phyloP scores from a whole-genome alignment of 2,888 invertebrate species.

The Eristalis intricaria region DNA sequence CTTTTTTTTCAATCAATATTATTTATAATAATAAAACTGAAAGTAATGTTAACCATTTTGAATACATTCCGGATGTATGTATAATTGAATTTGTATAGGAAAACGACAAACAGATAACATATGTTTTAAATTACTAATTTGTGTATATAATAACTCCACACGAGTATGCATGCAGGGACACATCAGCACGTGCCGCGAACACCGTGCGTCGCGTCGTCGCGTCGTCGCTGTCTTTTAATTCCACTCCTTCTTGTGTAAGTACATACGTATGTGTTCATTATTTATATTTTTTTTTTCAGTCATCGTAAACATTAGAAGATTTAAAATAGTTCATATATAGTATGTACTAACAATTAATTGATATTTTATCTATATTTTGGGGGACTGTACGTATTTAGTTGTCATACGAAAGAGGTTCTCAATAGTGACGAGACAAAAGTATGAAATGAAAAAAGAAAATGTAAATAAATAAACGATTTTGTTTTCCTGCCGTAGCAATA shows the following conservation, averaged over 20 bases:
- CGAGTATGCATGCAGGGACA: neutral
- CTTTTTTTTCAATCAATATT: conserved; percentile 10
- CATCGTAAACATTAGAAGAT: conserved; percentile 53
- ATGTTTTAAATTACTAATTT: conserved; percentile 42
- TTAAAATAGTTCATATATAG: conserved; percentile 54
- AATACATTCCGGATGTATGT: conserved; percentile 27
- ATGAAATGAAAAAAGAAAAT: conserved; percentile 13
- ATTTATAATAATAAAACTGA: conserved; percentile 13
- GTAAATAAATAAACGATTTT: neutral
- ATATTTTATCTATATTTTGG: conserved; percentile 13
- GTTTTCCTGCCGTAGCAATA: conserved; percentile 38
- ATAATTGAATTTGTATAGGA: conserved; percentile 30
- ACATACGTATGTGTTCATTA: too few species aligned
- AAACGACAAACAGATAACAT: conserved; percentile 56
- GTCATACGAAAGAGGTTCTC: conserved; percentile 22
- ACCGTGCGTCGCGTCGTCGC: conserved; percentile 10
- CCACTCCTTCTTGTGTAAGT: conserved; percentile 14
- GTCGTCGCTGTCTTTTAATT: too few species aligned
- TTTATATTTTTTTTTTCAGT: conserved; percentile 43
- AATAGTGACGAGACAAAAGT: conserved; percentile 17
- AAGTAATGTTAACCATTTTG: conserved; percentile 43
- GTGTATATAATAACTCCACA: neutral
- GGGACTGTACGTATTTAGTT: conserved; percentile 29
- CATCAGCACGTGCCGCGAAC: conserved; percentile 3
- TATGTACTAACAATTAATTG: conserved; percentile 31